Conservation (phyloP, 2,888 invertebrate species). For the Nomada fucata region DNA sequence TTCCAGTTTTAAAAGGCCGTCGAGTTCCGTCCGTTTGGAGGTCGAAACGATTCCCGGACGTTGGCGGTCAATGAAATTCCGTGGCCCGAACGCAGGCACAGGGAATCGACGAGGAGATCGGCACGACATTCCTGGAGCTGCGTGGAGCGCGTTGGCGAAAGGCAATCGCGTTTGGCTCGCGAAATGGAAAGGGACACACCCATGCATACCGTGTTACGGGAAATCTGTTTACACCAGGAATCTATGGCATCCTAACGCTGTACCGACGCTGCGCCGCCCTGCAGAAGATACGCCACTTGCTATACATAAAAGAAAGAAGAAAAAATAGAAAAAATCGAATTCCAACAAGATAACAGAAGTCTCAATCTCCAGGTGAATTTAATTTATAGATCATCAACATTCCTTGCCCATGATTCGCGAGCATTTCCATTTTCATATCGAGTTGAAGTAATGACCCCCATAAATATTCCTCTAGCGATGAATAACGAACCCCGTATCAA, state of each 20-base stretch:
- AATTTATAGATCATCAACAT: too few species aligned
- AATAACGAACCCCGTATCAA: too few species aligned
- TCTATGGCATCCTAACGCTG: constrained; percentile 43
- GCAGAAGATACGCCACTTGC: too few species aligned
- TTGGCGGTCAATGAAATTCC: constrained; percentile 70
- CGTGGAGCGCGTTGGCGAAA: constrained; percentile 65
- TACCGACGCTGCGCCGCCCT: constrained; percentile 1
- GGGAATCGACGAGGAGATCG: constrained; percentile 64
- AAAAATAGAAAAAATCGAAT: too few species aligned
- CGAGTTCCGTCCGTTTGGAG: constrained; percentile 44
- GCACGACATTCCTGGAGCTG: constrained; percentile 58
- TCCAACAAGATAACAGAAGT: too few species aligned
- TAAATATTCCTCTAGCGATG: too few species aligned
- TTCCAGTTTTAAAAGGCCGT: constrained; percentile 43
- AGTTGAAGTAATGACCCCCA: too few species aligned
- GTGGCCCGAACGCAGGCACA: constrained; percentile 43
- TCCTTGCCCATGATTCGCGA: too few species aligned
- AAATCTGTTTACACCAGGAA: constrained; percentile 55
- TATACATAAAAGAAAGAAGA: too few species aligned
- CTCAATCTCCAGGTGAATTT: too few species aligned
- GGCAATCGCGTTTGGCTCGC: constrained; percentile 58
- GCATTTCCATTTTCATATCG: too few species aligned
- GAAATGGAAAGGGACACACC: constrained; percentile 73
- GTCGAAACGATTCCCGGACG: constrained; percentile 50
- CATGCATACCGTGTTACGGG: constrained; percentile 60